A percentile compares a stretch with the other conserved stretches of the same genome.
phyloP scores from a whole-genome alignment of 2,888 invertebrate species.

The Melanophora roralis region DNA sequence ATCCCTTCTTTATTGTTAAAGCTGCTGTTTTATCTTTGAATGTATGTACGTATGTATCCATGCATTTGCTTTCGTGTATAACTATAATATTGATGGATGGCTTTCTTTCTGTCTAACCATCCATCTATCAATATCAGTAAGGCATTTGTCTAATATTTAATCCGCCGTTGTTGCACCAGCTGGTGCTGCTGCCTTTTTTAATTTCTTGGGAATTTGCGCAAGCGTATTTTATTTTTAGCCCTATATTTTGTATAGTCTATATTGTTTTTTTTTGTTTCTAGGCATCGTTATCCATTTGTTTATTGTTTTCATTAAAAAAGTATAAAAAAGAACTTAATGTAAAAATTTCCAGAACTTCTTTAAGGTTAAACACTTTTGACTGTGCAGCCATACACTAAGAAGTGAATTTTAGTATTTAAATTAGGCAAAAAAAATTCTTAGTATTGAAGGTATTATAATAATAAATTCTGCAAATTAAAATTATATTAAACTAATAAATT shows the following conservation, averaged over 20 bases:
- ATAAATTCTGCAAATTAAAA: too few species aligned
- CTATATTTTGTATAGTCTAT: slow-evolving; percentile 9
- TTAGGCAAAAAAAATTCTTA: too few species aligned
- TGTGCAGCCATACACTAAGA: slow-evolving; percentile 8
- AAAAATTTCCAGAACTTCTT: slow-evolving; percentile 33
- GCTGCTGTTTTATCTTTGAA: too few species aligned
- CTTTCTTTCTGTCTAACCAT: slow-evolving; percentile 28
- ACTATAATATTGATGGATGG: slow-evolving; percentile 43
- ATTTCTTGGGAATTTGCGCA: slow-evolving; percentile 59
- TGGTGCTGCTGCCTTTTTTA: slow-evolving; percentile 31
- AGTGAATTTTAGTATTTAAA: not conserved
- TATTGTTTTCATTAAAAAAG: slow-evolving; percentile 27
- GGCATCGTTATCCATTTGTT: not conserved
- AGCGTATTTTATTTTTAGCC: slow-evolving; percentile 52
- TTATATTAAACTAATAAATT: too few species aligned
- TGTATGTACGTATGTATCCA: too few species aligned
- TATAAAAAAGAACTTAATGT: not conserved
- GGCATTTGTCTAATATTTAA: slow-evolving; percentile 57
- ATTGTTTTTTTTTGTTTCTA: not conserved
- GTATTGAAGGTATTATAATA: too few species aligned
- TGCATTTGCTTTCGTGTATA: too few species aligned
- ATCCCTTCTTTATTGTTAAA: slow-evolving; percentile 66
- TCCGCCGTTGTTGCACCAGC: slow-evolving; percentile 53
- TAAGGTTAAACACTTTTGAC: slow-evolving; percentile 38
- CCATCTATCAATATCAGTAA: slow-evolving; percentile 19